Percentiles rank a stretch among this genome's conserved stretches.
phyloP scores from a whole-genome alignment of 2,113 vertebrate genomes.

The Eira barbara region DNA sequence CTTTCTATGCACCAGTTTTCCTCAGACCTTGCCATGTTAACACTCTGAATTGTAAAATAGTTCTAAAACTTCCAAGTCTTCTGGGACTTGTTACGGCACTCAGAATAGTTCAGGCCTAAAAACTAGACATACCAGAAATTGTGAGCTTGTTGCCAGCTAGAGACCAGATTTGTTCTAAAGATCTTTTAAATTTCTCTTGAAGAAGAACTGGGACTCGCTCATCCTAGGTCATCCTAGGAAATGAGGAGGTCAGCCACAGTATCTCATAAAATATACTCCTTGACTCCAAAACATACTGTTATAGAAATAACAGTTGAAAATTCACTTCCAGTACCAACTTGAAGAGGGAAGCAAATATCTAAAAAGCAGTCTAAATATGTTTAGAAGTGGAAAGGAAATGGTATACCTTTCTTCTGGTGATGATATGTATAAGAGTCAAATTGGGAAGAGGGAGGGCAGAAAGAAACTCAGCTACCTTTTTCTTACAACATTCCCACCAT shows the following conservation, averaged over 20 bases:
- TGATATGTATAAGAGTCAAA: not conserved
- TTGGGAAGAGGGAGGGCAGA: not conserved
- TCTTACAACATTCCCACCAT: not conserved
- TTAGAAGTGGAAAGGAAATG: slow-evolving; percentile 43
- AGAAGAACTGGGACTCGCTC: not conserved
- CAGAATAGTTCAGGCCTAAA: not conserved
- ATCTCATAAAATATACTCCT: not conserved
- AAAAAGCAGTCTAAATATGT: slow-evolving; percentile 13
- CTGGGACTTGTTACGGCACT: not conserved
- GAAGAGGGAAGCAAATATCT: slow-evolving; percentile 25
- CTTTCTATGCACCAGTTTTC: not conserved
- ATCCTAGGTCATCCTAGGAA: not conserved
- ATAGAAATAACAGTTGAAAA: slow-evolving; percentile 48
- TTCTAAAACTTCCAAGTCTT: not conserved
- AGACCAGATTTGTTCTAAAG: not conserved
- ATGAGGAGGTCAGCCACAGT: not conserved
- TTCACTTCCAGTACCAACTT: slow-evolving; percentile 39
- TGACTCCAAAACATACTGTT: not conserved
- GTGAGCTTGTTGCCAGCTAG: not conserved
- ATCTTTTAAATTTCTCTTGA: slow-evolving; percentile 10
- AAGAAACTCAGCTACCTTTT: not conserved
- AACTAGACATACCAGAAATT: not conserved
- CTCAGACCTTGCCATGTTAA: not conserved
- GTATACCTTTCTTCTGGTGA: slow-evolving; percentile 34
- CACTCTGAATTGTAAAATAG: not conserved